These are phyloP conservation scores for Diploptera punctata DNA, from an alignment of 2,888 invertebrate genomes.

Conservation along the genomic window DNA sequence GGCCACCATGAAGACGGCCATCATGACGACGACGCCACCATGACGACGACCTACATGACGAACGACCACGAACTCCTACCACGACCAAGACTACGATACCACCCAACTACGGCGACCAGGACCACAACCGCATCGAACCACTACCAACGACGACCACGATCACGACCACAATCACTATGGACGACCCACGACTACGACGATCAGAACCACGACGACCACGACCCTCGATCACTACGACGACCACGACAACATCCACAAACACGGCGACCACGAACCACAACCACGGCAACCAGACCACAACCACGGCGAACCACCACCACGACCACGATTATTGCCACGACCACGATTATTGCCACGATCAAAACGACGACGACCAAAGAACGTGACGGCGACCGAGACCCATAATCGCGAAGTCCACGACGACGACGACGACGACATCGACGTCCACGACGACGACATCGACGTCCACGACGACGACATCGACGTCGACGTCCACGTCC, in stretches of 20 bases:
- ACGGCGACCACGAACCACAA: neutral
- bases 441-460: no score
- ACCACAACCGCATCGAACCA: neutral
- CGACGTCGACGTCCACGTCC: neutral
- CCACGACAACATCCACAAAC: neutral
- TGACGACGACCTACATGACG: neutral
- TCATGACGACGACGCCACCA: neutral
- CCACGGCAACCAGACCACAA: no score
- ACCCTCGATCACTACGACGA: neutral
- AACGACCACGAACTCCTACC: neutral
- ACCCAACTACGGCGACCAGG: neutral
- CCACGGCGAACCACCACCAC: no score
- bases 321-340: neutral
- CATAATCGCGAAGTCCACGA: neutral
- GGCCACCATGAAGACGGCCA: neutral
- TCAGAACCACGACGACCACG: neutral
- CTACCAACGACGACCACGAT: neutral
- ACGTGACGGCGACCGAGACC: neutral
- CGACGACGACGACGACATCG: neutral
- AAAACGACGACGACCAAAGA: neutral
- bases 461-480: no score
- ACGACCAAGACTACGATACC: neutral
- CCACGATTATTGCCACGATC: neutral
- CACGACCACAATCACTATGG: neutral
- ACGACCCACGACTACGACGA: neutral